phyloP scores from a whole-genome alignment of 1,140 invertebrate genomes.

The Acyrthosiphon pisum region DNA sequence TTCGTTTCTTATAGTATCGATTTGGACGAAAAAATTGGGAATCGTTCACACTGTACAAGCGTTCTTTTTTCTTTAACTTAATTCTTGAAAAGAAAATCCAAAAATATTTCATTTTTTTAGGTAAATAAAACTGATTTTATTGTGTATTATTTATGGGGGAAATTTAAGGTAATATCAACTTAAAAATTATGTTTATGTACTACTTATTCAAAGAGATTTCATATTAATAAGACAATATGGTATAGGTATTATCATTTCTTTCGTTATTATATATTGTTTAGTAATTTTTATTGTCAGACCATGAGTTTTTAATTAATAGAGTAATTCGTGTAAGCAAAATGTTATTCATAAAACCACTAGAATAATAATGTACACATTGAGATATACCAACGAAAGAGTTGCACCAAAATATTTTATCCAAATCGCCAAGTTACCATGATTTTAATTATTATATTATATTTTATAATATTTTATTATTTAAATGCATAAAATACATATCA shows the following conservation, averaged over 20 bases:
- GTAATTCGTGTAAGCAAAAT: neutral
- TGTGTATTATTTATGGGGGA: too few species aligned
- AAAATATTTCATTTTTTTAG: too few species aligned
- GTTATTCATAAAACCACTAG: neutral
- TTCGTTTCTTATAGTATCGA: neutral
- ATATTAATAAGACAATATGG: too few species aligned
- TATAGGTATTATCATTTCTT: neutral
- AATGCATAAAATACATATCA: too few species aligned
- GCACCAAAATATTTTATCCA: neutral
- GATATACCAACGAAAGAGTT: neutral
- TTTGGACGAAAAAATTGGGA: neutral
- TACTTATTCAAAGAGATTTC: too few species aligned
- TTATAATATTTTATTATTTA: too few species aligned
- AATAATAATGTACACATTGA: neutral
- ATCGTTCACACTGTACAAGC: neutral
- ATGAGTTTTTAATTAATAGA: neutral
- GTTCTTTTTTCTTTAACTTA: neutral
- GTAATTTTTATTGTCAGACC: neutral
- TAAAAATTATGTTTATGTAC: too few species aligned
- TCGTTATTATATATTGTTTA: neutral
- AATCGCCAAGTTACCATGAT: neutral
- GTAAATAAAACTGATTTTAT: too few species aligned
- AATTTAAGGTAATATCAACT: too few species aligned
- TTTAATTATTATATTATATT: too few species aligned
- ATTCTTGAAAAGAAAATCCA: neutral